phyloP scores from a whole-genome alignment of 1,140 invertebrate genomes.

The Drosophila equinoxialis region DNA sequence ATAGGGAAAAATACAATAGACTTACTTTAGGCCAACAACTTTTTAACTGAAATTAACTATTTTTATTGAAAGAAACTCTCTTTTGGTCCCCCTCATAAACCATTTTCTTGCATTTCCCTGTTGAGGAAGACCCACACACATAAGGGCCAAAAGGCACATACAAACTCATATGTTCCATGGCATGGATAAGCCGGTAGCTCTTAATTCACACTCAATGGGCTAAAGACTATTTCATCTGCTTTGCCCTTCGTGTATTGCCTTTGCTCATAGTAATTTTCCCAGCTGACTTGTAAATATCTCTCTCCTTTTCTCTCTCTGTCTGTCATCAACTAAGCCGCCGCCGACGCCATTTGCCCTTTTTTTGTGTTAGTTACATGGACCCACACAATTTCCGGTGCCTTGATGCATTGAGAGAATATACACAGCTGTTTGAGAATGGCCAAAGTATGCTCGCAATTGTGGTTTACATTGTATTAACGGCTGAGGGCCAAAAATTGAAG shows the following conservation, averaged over 20 bases:
- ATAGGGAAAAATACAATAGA: too few species aligned
- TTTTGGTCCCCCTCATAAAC: too few species aligned
- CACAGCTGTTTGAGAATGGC: conserved; percentile 39
- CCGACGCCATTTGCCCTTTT: conserved; percentile 44
- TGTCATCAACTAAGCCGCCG: conserved; percentile 19
- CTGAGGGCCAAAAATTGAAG: neutral
- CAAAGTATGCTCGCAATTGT: neutral
- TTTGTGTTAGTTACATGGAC: conserved; percentile 30
- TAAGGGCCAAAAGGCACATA: neutral
- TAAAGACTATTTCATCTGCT: conserved; percentile 36
- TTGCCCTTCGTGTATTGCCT: conserved; percentile 9
- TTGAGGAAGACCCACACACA: neutral
- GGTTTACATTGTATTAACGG: conserved; percentile 19
- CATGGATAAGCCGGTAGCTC: conserved; percentile 57
- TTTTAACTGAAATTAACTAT: too few species aligned
- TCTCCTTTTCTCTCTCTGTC: conserved; percentile 1
- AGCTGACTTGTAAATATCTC: conserved; percentile 48
- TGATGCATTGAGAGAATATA: neutral
- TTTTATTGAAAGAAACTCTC: too few species aligned
- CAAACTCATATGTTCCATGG: conserved; percentile 18
- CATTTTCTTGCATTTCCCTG: neutral
- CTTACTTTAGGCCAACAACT: too few species aligned
- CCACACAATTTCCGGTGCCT: conserved; percentile 52
- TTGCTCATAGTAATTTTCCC: conserved; percentile 62
- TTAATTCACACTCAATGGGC: conserved; percentile 67